A percentile compares a stretch with the other conserved stretches of the same genome.
Evolutionary conservation across 2,113 vertebrate genomes (phyloP).

Genomic region (Oceanodroma tethys): DNA sequence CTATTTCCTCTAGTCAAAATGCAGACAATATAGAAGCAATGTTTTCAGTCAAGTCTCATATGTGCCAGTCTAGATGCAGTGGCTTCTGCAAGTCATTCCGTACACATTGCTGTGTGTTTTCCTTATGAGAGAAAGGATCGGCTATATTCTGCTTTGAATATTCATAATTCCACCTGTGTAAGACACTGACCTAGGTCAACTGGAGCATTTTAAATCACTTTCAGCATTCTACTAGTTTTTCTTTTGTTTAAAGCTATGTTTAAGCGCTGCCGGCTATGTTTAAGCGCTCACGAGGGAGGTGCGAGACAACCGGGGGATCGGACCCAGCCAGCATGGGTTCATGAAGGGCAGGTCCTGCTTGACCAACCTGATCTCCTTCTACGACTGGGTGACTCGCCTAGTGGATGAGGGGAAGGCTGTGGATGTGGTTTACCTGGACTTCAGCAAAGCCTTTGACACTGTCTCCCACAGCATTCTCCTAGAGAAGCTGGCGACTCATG

Average conservation of each 20-base stretch:
- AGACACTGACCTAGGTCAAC: not conserved
- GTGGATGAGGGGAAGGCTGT: no score
- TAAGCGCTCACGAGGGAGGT: no score
- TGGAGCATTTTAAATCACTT: constrained; percentile 34
- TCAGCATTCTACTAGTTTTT: not conserved
- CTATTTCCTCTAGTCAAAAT: not conserved
- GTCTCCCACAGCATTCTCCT: no score
- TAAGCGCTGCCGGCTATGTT: no score
- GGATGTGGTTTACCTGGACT: no score
- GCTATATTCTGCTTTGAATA: constrained; percentile 19
- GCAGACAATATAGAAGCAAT: not conserved
- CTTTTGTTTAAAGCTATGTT: constrained; percentile 15
- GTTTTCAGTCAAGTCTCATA: not conserved
- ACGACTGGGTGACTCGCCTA: no score
- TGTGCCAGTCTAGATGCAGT: not conserved
- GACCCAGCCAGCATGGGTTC: no score
- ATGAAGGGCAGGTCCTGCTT: no score
- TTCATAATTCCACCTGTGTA: constrained; percentile 12
- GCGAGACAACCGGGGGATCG: no score
- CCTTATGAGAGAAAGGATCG: not conserved
- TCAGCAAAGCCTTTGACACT: no score
- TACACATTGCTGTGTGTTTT: not conserved
- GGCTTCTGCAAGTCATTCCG: not conserved
- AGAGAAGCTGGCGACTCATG: no score
- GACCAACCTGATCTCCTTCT: no score